A percentile compares a stretch with the other conserved stretches of the same genome.
These are phyloP conservation scores for Chloropsis cyanopogon DNA, from an alignment of 2,113 vertebrate genomes.

Conservation along the genomic window DNA sequence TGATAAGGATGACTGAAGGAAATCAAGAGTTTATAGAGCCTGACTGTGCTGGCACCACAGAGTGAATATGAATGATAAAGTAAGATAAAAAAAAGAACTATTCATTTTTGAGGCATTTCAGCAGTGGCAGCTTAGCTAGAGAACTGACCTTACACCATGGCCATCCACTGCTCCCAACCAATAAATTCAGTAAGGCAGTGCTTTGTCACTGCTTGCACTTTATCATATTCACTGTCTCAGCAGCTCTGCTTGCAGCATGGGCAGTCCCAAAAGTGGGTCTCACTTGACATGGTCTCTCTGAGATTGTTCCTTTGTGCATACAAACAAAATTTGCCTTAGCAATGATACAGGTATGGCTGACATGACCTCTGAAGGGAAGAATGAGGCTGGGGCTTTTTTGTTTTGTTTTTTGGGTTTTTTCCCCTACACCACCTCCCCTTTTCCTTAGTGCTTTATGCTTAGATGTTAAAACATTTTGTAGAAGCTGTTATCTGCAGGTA, in stretches of 20 bases:
- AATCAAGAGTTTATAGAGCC: neutral
- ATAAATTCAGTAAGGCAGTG: neutral
- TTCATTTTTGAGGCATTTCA: neutral
- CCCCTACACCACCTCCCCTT: rapidly evolving
- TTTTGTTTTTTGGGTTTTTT: rapidly evolving
- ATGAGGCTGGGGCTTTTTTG: neutral
- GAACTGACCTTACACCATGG: neutral
- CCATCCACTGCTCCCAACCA: neutral
- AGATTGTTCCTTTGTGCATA: neutral
- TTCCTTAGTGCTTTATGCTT: neutral
- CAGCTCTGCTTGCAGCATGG: neutral
- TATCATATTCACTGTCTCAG: neutral
- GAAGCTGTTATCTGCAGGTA: neutral
- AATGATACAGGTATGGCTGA: rapidly evolving
- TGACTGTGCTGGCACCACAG: neutral
- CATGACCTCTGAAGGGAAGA: neutral
- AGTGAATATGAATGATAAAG: neutral
- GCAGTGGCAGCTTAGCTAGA: neutral
- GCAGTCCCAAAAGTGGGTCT: rapidly evolving
- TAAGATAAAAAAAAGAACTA: neutral
- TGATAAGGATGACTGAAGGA: neutral
- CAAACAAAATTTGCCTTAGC: neutral
- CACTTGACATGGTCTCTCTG: neutral
- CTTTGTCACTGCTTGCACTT: neutral
- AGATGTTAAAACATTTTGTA: neutral